phyloP scores from a whole-genome alignment of 2,113 vertebrate genomes.

The Phalacrocorax carbo region DNA sequence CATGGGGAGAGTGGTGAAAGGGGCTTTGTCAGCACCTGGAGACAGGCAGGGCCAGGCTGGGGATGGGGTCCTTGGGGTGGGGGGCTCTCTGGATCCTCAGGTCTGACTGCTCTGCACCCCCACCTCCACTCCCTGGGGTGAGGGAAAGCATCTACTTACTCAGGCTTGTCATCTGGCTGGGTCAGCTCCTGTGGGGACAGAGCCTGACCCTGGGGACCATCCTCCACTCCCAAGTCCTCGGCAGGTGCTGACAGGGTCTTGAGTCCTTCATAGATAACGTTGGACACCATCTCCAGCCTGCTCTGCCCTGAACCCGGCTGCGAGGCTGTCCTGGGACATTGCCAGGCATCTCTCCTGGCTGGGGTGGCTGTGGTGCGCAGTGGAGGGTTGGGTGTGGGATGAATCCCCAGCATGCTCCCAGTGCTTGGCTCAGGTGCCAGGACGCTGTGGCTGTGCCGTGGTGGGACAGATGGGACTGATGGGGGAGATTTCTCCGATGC shows the following conservation, averaged over 20 bases:
- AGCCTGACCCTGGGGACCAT: neutral
- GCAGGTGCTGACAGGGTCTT: neutral
- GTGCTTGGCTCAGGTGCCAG: neutral
- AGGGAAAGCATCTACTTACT: constrained; percentile 39
- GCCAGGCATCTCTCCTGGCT: constrained; percentile 37
- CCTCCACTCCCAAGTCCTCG: neutral
- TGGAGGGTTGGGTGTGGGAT: neutral
- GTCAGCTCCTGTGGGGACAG: constrained; percentile 26
- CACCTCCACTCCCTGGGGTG: accelerated
- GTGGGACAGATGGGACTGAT: constrained; percentile 41
- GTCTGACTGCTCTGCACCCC: neutral
- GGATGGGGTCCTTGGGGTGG: neutral
- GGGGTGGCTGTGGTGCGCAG: neutral
- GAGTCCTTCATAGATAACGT: constrained; percentile 87
- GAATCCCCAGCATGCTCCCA: neutral
- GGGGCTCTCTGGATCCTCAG: neutral
- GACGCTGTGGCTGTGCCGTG: constrained; percentile 51
- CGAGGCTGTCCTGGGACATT: neutral
- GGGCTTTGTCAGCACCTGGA: neutral
- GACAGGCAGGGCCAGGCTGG: neutral
- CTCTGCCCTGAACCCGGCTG: neutral
- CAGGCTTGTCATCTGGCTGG: constrained; percentile 36
- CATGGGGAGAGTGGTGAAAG: neutral
- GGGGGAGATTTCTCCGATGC: neutral
- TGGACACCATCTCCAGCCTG: constrained; percentile 86